phyloP scores from a whole-genome alignment of 2,113 vertebrate genomes.

The Oncorhynchus gorbuscha region DNA sequence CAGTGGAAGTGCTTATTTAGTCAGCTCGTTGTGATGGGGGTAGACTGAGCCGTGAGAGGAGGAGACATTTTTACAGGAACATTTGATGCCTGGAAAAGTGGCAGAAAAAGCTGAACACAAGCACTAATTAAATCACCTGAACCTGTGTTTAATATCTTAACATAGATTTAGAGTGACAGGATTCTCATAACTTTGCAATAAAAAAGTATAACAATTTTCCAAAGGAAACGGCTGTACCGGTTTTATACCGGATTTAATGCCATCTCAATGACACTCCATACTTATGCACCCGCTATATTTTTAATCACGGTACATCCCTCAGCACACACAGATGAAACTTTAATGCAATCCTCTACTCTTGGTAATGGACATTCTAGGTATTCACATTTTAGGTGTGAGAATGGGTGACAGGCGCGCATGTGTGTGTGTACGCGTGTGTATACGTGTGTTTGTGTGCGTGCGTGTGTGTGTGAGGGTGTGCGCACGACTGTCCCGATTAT shows the following conservation, averaged over 20 bases:
- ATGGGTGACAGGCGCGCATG: neutral
- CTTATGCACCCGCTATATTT: slow-evolving; percentile 18
- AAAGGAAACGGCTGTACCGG: slow-evolving; percentile 21
- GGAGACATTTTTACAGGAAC: neutral
- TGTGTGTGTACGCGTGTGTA: neutral
- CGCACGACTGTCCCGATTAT: neutral
- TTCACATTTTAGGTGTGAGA: neutral
- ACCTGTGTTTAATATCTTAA: slow-evolving; percentile 6
- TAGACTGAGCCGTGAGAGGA: neutral
- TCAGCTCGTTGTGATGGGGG: neutral
- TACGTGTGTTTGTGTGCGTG: neutral
- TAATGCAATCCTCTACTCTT: slow-evolving; percentile 11
- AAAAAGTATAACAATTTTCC: slow-evolving; percentile 37
- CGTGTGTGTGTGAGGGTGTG: neutral
- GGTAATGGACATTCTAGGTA: slow-evolving; percentile 1
- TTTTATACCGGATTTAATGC: slow-evolving; percentile 33
- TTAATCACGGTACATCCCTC: slow-evolving; percentile 20
- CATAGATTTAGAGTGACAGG: slow-evolving; percentile 32
- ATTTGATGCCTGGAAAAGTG: neutral
- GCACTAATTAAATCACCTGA: slow-evolving; percentile 12
- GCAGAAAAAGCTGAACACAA: neutral
- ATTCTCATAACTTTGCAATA: slow-evolving; percentile 27
- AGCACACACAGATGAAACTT: neutral
- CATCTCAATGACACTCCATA: slow-evolving; percentile 19
- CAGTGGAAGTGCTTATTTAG: neutral